Base-by-base conservation (phyloP, 1,140 invertebrate species). In the Antheraea mylitta region DNA sequence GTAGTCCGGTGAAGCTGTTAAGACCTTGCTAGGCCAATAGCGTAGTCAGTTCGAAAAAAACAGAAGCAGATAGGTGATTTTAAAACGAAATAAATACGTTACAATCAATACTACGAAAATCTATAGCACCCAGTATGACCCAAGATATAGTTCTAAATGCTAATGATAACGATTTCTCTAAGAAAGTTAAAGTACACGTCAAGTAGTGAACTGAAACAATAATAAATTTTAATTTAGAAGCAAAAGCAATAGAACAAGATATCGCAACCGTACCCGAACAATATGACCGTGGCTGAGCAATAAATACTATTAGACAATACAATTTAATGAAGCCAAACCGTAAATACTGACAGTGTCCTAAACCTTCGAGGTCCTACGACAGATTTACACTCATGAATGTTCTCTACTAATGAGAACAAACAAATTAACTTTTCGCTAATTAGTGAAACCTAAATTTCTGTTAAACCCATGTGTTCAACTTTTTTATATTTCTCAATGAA, bases 301-400 rank as follows among this genome's bases (percentile, higher is more conserved):
- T 83, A 82, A 82, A 82, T 74, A 75, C 64, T 62, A 63, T 68
- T 72, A 67, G 69, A 84, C 77, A 82, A 79, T 74, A 72, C 58
- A 18, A 67, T 70, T 45, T 76, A 81, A 77, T 73, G 74, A 73
- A 79, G 69, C 72, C 68, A 72, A 74, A 73, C 6, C 45, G 45
- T 53, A 13, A 53, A 53, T 16, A 13, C 16, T 53, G 45, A 53
- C 16, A 53, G 16, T 60, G 61, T 67, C 72, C 73, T 73, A 75
- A 79, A 69, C 70, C 70, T 74, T 70, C 72, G 72, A 77, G 58
- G 45, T 53, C 16, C 16, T n/a, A 13, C 45, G 45, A 53, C 16
- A 53, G 16, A 16, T 53, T 53, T 53, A 16, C 1, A n/a, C 13
- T 16, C 45, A 11, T 53, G 45, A 53, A 53, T 53, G 16, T 53